A percentile compares a stretch with the other conserved stretches of the same genome.
Evolutionary conservation across 1,140 invertebrate species (phyloP).

Genomic region (Trichonephila clavata): DNA sequence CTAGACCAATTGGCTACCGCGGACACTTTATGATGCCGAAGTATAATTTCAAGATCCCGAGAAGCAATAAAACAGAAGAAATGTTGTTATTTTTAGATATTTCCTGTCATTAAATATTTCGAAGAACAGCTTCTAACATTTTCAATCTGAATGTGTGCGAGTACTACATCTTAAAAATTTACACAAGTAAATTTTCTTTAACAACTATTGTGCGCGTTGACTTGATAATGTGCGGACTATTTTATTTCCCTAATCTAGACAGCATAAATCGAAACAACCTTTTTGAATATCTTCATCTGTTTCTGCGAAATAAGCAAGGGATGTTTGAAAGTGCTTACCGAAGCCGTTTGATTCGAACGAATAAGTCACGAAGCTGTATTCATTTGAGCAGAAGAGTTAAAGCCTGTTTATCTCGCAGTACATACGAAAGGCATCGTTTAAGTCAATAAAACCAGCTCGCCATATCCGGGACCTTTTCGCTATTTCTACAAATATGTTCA

Average conservation of each 20-base stretch:
- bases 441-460: constrained; percentile 9
- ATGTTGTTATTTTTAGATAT: too few species aligned
- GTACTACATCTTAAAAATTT: too few species aligned
- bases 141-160: too few species aligned
- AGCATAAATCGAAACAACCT: background rate
- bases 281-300: background rate
- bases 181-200: too few species aligned
- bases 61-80: too few species aligned
- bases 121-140: too few species aligned
- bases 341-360: background rate
- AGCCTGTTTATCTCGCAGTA: constrained; percentile 6
- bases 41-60: too few species aligned
- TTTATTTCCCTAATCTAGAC: background rate
- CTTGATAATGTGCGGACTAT: too few species aligned
- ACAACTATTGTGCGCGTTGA: too few species aligned
- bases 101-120: too few species aligned
- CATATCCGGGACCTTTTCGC: background rate
- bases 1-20: too few species aligned
- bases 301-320: background rate
- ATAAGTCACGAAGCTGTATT: background rate
- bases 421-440: background rate
- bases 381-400: background rate
- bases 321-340: background rate
- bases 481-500: background rate
- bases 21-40: too few species aligned